These are phyloP conservation scores for Lordiphosa stackelbergi DNA, from an alignment of 1,140 invertebrate species.

Conservation along the genomic window DNA sequence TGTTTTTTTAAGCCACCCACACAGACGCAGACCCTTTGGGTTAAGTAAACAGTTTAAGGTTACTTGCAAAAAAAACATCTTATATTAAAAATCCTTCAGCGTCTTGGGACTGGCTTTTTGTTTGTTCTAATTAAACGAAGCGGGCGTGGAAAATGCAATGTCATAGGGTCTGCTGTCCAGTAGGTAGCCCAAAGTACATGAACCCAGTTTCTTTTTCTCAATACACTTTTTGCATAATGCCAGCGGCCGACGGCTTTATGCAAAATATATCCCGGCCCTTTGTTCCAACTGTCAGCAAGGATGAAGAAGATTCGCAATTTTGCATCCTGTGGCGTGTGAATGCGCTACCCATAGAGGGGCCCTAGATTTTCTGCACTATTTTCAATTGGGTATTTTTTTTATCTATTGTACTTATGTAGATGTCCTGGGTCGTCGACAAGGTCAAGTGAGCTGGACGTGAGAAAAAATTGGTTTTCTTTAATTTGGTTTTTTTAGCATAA, in stretches of 20 bases:
- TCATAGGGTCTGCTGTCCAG: conserved; percentile 24
- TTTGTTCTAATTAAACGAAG: conserved; percentile 55
- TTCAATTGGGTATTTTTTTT: conserved; percentile 38
- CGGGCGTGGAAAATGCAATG: conserved; percentile 50
- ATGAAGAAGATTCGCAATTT: conserved; percentile 29
- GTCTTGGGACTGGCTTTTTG: conserved; percentile 34
- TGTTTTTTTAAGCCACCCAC: conserved; percentile 61
- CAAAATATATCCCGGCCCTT: conserved; percentile 32
- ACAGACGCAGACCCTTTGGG: conserved; percentile 16
- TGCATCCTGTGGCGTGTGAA: conserved; percentile 48
- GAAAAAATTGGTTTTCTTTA: conserved; percentile 30
- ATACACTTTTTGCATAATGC: conserved; percentile 34
- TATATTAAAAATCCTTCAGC: conserved; percentile 8
- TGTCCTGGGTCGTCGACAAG: conserved; percentile 26
- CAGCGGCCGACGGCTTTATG: conserved; percentile 17
- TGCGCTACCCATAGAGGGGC: conserved; percentile 4
- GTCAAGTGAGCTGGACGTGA: conserved; percentile 40
- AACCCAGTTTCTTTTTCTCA: conserved; percentile 3
- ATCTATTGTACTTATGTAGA: conserved; percentile 32
- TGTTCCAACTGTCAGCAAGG: conserved; percentile 36
- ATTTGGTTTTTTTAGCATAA: conserved; percentile 3
- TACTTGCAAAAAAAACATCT: conserved; percentile 48
- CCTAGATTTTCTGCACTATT: conserved; percentile 29
- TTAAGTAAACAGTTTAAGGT: conserved; percentile 54
- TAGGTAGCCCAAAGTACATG: conserved; percentile 15